phyloP scores from a whole-genome alignment of 2,113 vertebrate genomes.

The Corythornis vintsioides region DNA sequence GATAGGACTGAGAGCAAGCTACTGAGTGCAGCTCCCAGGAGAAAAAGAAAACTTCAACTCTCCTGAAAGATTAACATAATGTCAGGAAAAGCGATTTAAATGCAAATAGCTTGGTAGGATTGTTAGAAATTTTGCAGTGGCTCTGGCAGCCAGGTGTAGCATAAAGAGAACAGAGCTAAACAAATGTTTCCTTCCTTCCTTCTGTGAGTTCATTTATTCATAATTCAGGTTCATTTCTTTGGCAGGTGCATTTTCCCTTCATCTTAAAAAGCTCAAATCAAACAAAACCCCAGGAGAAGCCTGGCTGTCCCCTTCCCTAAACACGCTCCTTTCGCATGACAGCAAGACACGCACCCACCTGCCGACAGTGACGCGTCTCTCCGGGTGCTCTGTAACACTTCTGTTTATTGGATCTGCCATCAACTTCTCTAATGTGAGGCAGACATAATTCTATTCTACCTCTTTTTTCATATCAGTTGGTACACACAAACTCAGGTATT shows the following conservation, averaged over 20 bases:
- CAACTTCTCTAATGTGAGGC: background rate
- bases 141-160: conserved; percentile 58
- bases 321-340: background rate
- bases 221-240: conserved; percentile 39
- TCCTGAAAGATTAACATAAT: conserved; percentile 70
- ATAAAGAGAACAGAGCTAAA: conserved; percentile 59
- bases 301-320: background rate
- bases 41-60: conserved; percentile 64
- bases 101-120: conserved; percentile 71
- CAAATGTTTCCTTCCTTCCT: conserved; percentile 60
- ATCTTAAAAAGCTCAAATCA: background rate
- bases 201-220: conserved; percentile 36
- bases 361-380: background rate
- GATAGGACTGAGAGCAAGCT: background rate
- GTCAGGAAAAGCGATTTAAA: conserved; percentile 78
- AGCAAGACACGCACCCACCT: background rate
- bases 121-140: conserved; percentile 56
- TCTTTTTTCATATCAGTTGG: background rate
- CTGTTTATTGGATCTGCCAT: background rate
- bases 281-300: background rate
- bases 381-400: background rate
- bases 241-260: conserved; percentile 34
- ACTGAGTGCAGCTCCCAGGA: background rate
- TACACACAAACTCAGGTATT: background rate
- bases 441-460: background rate